Base-by-base conservation (phyloP, 2,888 invertebrate species). In the Caenorhabditis drosophilae region DNA sequence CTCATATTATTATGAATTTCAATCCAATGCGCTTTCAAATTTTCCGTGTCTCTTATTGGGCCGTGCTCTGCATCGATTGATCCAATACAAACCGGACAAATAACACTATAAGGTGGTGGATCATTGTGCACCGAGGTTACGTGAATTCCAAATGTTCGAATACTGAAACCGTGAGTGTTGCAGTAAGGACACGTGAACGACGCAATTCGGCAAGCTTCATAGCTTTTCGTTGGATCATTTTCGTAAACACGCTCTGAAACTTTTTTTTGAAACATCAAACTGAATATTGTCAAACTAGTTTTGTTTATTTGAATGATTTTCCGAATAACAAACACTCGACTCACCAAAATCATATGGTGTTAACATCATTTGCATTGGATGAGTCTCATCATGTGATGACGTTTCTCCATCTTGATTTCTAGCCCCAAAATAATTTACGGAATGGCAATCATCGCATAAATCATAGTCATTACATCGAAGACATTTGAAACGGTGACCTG, bases 401-500 rank as follows among this genome's bases (percentile, higher is more conserved):
- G 25, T 11, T 9, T 64, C 56, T 0, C 16, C 27, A 16, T 12
- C 31, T 22, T 11, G 34, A 1, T 20, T 12, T 18, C 45, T 53
- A 20, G 52, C 57, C 20, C 58, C 58, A 38, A 40, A 60, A 12
- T 60, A 46, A 9, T 70, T 67, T 2, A 42, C 31, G 1, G 36
- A 47, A 45, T 35, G 70, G 41, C 76, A 74, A 2, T 90, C 89
- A 83, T 93, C 92, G 88, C 97, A 98, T 83, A 98, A 89, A 88
- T 98, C 97, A 88, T 95, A 98, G 88, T 98, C 97, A 87, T 93
- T 95, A 88, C 97, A 98, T 84, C 95, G 90, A 85, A 98, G 89
- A 88, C 97, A 98, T 89, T 98, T 98, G 88, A 94, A 98, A 84
- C 97, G 90, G 85, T 93, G 90, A 84, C 96, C 96, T 86, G 92